Conservation (phyloP, 2,113 vertebrate genomes). For the Heterochromis multidens region DNA sequence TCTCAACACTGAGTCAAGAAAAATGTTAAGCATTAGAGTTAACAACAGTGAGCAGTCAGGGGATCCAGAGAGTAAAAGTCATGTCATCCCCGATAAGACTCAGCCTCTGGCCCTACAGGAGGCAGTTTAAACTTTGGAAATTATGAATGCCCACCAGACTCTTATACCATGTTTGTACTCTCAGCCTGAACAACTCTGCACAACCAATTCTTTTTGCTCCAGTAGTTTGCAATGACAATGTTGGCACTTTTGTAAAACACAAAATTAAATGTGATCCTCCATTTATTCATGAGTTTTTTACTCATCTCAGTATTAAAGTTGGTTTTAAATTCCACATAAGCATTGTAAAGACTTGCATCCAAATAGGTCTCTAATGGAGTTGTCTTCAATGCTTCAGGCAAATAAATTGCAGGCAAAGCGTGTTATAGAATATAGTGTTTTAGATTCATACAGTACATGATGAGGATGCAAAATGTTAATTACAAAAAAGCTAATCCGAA, state of each 20-base stretch:
- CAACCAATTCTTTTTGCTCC: slow-evolving; percentile 30
- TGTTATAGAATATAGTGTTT: background rate
- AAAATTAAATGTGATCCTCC: slow-evolving; percentile 45
- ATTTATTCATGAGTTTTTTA: slow-evolving; percentile 47
- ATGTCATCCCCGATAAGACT: slow-evolving; percentile 63
- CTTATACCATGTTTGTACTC: slow-evolving; percentile 17
- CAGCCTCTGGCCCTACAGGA: slow-evolving; percentile 47
- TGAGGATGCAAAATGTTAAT: background rate
- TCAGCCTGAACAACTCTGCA: slow-evolving; percentile 6
- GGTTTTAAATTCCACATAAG: background rate
- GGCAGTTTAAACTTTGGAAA: slow-evolving; percentile 55
- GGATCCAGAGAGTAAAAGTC: slow-evolving; percentile 35
- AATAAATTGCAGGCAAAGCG: background rate
- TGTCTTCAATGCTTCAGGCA: background rate
- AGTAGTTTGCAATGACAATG: slow-evolving; percentile 19
- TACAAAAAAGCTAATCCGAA: background rate
- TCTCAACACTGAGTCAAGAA: background rate
- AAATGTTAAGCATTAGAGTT: slow-evolving; percentile 29
- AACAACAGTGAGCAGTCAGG: slow-evolving; percentile 46
- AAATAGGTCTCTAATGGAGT: background rate
- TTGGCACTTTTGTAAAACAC: slow-evolving; percentile 40
- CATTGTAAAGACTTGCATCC: background rate
- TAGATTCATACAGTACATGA: background rate
- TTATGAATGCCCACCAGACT: slow-evolving; percentile 53
- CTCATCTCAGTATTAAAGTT: background rate